Evolutionary conservation across 1,140 invertebrate species (phyloP).

Genomic region (Ylistrum balloti): DNA sequence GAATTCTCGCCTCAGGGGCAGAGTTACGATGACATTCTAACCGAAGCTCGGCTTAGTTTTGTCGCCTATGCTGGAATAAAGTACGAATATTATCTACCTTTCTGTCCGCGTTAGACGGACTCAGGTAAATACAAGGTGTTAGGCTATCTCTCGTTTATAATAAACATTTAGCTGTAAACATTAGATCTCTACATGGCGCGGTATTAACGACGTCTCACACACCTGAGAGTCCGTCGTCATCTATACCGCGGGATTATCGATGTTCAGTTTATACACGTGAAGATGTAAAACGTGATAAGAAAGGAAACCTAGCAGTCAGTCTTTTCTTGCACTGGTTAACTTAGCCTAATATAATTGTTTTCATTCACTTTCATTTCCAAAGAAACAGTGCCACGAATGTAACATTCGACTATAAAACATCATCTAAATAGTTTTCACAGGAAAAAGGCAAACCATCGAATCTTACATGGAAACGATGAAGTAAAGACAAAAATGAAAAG

Average conservation of each 20-base stretch:
- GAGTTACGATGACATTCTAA: conserved; percentile 7
- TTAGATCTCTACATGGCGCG: background rate
- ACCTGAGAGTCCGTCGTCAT: background rate
- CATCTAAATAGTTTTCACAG: too few relatives aligned
- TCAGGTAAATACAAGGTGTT: background rate
- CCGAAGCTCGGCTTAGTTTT: background rate
- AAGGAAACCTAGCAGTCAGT: too few relatives aligned
- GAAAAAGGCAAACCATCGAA: too few relatives aligned
- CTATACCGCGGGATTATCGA: background rate
- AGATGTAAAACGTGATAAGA: too few relatives aligned
- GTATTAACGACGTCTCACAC: background rate
- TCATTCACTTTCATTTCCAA: too few relatives aligned
- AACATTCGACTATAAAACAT: too few relatives aligned
- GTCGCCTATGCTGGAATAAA: background rate
- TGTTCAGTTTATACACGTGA: background rate
- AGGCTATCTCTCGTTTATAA: background rate
- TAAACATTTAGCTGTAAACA: conserved; percentile 26
- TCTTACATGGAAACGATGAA: too few relatives aligned
- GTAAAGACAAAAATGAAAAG: too few relatives aligned
- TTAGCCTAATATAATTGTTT: too few relatives aligned
- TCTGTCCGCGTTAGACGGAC: background rate
- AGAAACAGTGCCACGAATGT: too few relatives aligned
- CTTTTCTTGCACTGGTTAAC: too few relatives aligned
- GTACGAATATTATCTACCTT: conserved; percentile 23
- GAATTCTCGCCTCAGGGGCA: background rate